Base-by-base conservation (phyloP, 2,888 invertebrate species). In the Chalcosyrphus nemorum region DNA sequence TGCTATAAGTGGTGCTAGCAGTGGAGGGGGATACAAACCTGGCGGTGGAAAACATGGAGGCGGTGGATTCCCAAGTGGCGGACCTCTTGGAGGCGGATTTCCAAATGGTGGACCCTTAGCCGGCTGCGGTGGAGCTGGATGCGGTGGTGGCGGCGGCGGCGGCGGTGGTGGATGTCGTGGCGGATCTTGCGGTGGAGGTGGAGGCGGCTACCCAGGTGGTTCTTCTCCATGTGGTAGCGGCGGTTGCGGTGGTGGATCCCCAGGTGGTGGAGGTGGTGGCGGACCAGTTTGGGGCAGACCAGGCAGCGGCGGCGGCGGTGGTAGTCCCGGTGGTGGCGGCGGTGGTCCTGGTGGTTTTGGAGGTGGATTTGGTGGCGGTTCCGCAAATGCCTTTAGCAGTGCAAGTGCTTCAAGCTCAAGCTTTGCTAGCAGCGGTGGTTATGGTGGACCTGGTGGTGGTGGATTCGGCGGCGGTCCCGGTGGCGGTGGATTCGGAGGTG, bases 401-500 rank as follows among this genome's bases (percentile, higher is more conserved):
- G 86, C 87, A 0, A 84, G 86, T 24, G 86, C 86, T 7, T 50
- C 68, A 1, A 81, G 85, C 32, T 85, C 86, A 4, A 87, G 88
- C 63, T 87, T 87, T 72, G 81, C 86, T 17, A 41, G 77, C 1
- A 66, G 61, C 29, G 35, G 61, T 13, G 56, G 70, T 29, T 35
- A 54, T 13, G 56, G 70, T 29, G 72, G 76, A 32, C 66, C 43
- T 11, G 65, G 78, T 35, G 35, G 61, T 13, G 56, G 70, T 29
- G 72, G 76, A 32, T 61, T 38, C n/a, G 65, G 78, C 4, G 63
- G 45, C 5, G 86, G 93, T 94, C 72, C 92, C 93, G 24, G 93
- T 94, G 66, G 93, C 95, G 9, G 94, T 93, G 88, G 93, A 9
- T 47, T 2, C 93, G 2, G 91, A 94, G 38, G 95, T 95, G 74